phyloP scores from a whole-genome alignment of 30 jellyfish, hydroid and myxozoan genomes.

The Aurelia aurita region DNA sequence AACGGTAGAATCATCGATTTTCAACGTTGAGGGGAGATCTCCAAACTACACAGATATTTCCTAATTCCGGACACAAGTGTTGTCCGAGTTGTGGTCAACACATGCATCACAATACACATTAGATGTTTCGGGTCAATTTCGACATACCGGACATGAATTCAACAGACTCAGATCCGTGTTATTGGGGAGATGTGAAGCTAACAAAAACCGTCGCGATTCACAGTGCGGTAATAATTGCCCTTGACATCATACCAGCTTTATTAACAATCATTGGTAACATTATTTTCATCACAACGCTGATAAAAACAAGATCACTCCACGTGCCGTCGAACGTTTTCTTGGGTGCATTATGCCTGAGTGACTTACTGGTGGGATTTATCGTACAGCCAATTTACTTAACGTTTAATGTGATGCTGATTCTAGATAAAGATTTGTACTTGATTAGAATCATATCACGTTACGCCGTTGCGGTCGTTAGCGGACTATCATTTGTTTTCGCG shows the following conservation, averaged over 20 bases:
- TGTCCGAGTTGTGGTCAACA: background rate
- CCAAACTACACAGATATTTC: no score
- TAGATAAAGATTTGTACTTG: background rate
- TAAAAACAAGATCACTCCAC: slow-evolving; percentile 50
- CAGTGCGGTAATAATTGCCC: background rate
- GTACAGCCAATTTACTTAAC: slow-evolving; percentile 46
- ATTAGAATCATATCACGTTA: background rate
- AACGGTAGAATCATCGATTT: no score
- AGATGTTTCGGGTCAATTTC: background rate
- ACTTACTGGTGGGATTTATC: slow-evolving; percentile 19
- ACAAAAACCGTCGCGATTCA: slow-evolving; percentile 1
- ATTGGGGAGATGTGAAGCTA: slow-evolving; percentile 9
- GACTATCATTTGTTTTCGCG: slow-evolving; percentile 58
- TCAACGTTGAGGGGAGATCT: no score
- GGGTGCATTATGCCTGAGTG: slow-evolving; percentile 54
- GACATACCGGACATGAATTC: background rate
- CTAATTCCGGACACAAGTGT: no score
- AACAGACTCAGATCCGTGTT: background rate
- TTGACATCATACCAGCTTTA: slow-evolving; percentile 33
- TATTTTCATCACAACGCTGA: slow-evolving; percentile 37
- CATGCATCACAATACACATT: background rate
- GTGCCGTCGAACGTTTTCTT: slow-evolving; percentile 42
- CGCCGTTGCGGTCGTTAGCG: slow-evolving; percentile 11
- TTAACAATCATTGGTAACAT: slow-evolving; percentile 24
- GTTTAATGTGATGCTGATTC: background rate